Base-by-base conservation (phyloP, 2,113 vertebrate species). In the Tichodroma muraria region DNA sequence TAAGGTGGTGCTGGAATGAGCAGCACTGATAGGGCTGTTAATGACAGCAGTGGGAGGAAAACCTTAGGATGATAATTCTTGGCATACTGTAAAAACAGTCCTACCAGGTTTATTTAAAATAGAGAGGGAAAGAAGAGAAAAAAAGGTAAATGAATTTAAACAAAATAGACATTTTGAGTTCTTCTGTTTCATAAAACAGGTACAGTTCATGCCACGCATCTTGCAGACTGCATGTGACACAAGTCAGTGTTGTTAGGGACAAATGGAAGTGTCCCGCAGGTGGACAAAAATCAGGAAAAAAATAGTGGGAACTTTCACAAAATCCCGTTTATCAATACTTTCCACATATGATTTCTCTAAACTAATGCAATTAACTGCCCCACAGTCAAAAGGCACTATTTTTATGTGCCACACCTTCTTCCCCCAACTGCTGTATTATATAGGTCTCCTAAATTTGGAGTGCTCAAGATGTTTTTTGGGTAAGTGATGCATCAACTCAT, bases 401-500 rank as follows among this genome's bases (percentile, higher is more conserved):
- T 94, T 90, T 85, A 66, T 6, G 9, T 18, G 40, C 70, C 6
- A 4, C n/a, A 50, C 40, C 82, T 71, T 80, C 88, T 71, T 80
- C 31, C 53, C 49, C 45, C 33, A 69, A 14, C 47, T n/a, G 37
- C 49, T 63, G 4, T 54, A 63, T 73, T 89, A 80, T 47, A 42
- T 17, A 93, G 85, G 52, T 78, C 79, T 95, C 85, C 94, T 85
- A 90, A 96, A 95, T 94, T 28, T 68, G 82, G 82, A 77, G 79
- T 19, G 59, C 79, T 95, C 42, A 28, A 90, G 89, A 72, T 18
- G 6, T 50, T 94, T 92, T 80, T 75, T 83, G 76, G 90, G 53
- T 89, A 85, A 90, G 64, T 10, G 59, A 83, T 90, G 73, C 84
- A 90, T 21, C 80, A 75, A 49, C 38, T 76, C 61, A 69, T 52